These are phyloP conservation scores for Pseudococcus longispinus DNA, from an alignment of 2,888 invertebrate genomes.

Conservation along the genomic window DNA sequence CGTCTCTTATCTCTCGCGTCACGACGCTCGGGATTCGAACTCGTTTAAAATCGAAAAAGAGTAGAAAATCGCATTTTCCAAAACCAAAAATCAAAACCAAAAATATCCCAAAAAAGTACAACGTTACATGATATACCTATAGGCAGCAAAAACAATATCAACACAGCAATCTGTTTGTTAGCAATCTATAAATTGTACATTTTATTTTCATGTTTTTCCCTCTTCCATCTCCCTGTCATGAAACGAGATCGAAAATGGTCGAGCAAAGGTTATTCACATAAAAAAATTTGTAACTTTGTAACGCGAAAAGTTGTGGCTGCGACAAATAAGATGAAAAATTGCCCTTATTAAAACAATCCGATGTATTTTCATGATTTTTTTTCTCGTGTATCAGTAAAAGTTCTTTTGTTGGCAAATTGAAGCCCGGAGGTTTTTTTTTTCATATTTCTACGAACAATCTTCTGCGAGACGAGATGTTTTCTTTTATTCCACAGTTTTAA, in stretches of 20 bases:
- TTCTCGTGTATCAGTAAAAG: neutral
- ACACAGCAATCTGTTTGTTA: neutral
- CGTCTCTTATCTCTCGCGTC: too few species aligned
- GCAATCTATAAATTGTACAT: neutral
- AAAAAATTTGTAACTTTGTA: neutral
- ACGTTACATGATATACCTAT: too few species aligned
- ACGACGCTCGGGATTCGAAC: too few species aligned
- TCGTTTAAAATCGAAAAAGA: too few species aligned
- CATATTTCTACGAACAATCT: neutral
- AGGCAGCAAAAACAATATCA: too few species aligned
- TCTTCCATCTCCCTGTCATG: neutral
- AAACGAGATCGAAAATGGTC: too few species aligned
- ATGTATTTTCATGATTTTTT: neutral
- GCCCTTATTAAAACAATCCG: neutral
- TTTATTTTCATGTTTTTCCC: neutral
- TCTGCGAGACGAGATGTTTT: neutral
- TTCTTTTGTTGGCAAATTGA: constrained; percentile 7
- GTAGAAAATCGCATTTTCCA: too few species aligned
- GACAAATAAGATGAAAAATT: constrained; percentile 6
- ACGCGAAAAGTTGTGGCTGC: neutral
- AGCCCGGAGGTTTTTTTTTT: neutral
- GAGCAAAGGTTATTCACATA: neutral
- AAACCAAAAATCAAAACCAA: too few species aligned
- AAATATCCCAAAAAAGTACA: too few species aligned
- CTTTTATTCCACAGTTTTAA: neutral